Evolutionary conservation across 2,113 vertebrate species (phyloP).

Genomic region (Lycaon pictus): DNA sequence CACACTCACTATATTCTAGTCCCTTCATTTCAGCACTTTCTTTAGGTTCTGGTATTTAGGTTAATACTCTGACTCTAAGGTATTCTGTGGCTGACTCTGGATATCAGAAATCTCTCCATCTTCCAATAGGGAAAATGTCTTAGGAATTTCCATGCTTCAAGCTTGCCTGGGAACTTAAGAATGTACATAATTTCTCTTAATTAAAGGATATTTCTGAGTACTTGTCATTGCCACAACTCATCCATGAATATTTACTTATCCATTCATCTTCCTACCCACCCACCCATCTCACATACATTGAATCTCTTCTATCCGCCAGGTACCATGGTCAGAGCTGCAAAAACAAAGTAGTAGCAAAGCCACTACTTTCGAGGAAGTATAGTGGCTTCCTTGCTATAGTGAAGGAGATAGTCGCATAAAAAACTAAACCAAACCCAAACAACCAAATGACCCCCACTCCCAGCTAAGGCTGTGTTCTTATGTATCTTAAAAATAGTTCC

Average conservation of each 20-base stretch:
- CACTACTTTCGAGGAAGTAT: background rate
- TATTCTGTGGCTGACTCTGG: background rate
- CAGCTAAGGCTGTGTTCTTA: background rate
- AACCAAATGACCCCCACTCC: background rate
- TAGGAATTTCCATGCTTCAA: constrained; percentile 1
- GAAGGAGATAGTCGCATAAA: background rate
- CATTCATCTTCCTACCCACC: background rate
- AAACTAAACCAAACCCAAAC: background rate
- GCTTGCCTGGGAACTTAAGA: constrained; percentile 36
- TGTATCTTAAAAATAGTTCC: background rate
- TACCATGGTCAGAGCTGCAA: background rate
- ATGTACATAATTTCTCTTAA: constrained; percentile 52
- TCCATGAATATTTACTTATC: background rate
- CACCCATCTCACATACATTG: background rate
- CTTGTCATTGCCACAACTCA: background rate
- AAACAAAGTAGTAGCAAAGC: background rate
- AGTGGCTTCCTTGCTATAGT: background rate
- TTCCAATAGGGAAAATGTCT: background rate
- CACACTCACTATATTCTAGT: background rate
- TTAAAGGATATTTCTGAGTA: constrained; percentile 20
- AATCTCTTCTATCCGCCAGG: background rate
- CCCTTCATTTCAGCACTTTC: background rate
- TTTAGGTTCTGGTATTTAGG: constrained; percentile 9
- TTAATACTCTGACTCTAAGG: background rate
- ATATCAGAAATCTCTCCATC: background rate